Conservation (phyloP, 1,140 invertebrate species). For the Meteorus sp. region DNA sequence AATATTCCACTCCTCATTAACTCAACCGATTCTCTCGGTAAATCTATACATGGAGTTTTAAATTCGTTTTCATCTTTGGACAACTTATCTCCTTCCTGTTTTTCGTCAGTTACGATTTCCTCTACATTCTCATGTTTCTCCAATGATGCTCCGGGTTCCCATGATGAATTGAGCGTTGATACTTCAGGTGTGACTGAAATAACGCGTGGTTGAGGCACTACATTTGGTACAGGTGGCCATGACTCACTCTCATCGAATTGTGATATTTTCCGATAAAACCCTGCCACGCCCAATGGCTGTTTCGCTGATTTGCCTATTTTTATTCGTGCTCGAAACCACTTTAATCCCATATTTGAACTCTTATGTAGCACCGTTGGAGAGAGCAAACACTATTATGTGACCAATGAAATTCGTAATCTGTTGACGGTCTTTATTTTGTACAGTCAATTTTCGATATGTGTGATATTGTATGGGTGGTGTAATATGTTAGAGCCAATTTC, state of each 20-base stretch:
- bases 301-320: slow-evolving; percentile 5
- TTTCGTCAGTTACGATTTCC: background rate
- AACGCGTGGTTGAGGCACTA: background rate
- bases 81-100: background rate
- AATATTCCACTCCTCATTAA: slow-evolving; percentile 12
- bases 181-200: slow-evolving; percentile 5
- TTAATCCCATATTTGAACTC: slow-evolving; percentile 41
- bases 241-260: slow-evolving; percentile 25
- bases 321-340: slow-evolving; percentile 55
- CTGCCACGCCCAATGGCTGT: slow-evolving; percentile 3
- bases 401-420: too few relatives aligned
- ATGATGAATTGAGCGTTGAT: background rate
- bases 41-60: background rate
- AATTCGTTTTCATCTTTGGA: background rate
- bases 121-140: background rate
- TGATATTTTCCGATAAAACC: slow-evolving; percentile 34
- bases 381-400: too few relatives aligned
- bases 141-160: slow-evolving; percentile 22
- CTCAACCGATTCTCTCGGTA: slow-evolving; percentile 25
- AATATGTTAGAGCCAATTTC: background rate
- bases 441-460: background rate
- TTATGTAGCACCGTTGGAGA: too few relatives aligned
- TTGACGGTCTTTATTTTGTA: too few relatives aligned
- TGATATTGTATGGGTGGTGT: background rate
- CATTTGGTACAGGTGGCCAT: background rate